phyloP scores from a whole-genome alignment of 2,888 invertebrate genomes.

The Lacanobia wlatinum region DNA sequence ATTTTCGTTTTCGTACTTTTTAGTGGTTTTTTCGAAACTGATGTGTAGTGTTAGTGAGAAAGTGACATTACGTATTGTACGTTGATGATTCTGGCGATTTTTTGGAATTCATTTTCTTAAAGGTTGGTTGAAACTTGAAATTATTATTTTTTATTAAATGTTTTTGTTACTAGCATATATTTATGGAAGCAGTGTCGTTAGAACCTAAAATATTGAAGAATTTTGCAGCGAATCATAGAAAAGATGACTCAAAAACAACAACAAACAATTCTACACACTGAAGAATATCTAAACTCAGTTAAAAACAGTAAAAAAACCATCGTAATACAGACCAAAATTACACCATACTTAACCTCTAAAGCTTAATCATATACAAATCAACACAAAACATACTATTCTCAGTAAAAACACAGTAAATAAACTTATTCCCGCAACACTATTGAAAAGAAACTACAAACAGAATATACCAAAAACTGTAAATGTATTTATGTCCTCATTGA shows the following conservation, averaged over 20 bases:
- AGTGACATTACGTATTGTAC: constrained; percentile 41
- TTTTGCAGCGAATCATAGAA: not conserved
- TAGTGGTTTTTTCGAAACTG: constrained; percentile 9
- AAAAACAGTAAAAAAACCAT: not conserved
- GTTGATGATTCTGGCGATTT: constrained; percentile 21
- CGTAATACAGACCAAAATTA: no score
- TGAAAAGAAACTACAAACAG: no score
- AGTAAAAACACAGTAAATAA: no score
- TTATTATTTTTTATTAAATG: not conserved
- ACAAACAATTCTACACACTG: not conserved
- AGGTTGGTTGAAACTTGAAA: constrained; percentile 33
- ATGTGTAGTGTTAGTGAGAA: constrained; percentile 40
- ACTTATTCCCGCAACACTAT: no score
- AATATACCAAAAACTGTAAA: no score
- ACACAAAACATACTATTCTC: no score
- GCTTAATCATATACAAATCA: no score
- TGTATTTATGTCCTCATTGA: no score
- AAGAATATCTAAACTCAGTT: not conserved
- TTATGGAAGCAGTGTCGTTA: not conserved
- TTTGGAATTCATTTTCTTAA: constrained; percentile 50
- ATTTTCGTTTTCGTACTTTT: constrained; percentile 29
- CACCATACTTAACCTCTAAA: not conserved
- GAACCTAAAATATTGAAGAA: no score
- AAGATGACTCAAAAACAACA: not conserved
- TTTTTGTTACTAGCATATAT: not conserved